Evolutionary conservation across 1,140 invertebrate species (phyloP), one percentile per base, ranked within the genome.

Genomic region (Ephestia elutella): DNA sequence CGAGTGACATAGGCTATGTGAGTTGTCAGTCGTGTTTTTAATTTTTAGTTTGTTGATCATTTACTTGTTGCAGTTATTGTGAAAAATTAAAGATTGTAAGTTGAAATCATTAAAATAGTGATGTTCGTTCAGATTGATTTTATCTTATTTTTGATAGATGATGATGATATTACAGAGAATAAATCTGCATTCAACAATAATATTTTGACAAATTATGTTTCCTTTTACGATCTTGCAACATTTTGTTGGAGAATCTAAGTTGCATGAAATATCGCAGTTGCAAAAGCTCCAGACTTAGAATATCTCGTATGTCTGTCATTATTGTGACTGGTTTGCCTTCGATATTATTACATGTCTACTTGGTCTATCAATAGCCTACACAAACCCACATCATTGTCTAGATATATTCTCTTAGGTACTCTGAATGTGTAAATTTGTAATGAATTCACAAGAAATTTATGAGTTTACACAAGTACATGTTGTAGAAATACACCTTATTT

Each of bases 221-320:
- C 8, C 30, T 32, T 32, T 32, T 10, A 32, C 8, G 30, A 32
- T 32, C 54, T 55, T 49, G 15, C 48, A 17, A 49, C n/a, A 18
- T 17, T 7, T 49, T 44, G 7, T 44, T 44, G 3, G 38, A 44
- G n/a, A 15, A 8, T 17, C 38, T 44, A 17, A 44, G 13, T 44
- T 44, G 38, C 10, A 44, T 44, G 38, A 44, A 44, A 44, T 44
- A 44, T 44, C 38, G 13, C 38, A 44, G 38, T 44, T 44, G n/a
- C 38, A n/a, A 44, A n/a, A 44, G 15, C 38, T 4, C n/a, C 3
- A n/a, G 38, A 44, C 13, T 44, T 11, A 38, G 38, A 51, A 51
- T 51, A 51, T 20, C 49, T 51, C 49, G 19, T 51, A 21, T 51
- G 49, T 51, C 49, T 17, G 38, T 44, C 38, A 44, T 44, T 44